Conservation (phyloP, 2,888 invertebrate genomes). For the Stenoptilia bipunctidactyla region DNA sequence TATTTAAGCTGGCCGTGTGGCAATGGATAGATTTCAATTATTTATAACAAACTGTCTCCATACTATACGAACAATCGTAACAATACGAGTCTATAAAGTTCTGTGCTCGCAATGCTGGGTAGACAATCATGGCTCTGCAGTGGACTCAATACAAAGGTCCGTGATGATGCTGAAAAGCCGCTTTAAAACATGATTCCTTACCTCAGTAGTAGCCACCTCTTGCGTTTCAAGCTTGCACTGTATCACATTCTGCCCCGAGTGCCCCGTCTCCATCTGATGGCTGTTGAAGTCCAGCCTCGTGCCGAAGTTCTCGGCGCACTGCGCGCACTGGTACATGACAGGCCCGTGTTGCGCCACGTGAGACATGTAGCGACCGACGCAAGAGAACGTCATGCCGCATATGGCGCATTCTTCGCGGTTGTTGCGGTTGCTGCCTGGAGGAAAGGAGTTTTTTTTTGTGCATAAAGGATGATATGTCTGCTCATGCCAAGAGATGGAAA, state of each 20-base stretch:
- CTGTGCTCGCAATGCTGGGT: no score
- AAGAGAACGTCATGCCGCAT: slow-evolving; percentile 56
- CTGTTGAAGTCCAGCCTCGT: slow-evolving; percentile 58
- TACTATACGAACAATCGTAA: no score
- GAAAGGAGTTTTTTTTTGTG: not conserved
- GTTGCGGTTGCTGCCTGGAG: slow-evolving; percentile 39
- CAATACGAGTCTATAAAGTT: no score
- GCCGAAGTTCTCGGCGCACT: slow-evolving; percentile 58
- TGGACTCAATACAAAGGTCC: no score
- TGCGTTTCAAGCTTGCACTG: slow-evolving; percentile 8
- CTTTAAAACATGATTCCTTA: not conserved
- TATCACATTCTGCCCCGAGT: slow-evolving; percentile 54
- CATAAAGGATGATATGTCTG: no score
- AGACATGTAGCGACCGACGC: slow-evolving; percentile 60
- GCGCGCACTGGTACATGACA: slow-evolving; percentile 70
- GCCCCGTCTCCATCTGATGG: slow-evolving; percentile 67
- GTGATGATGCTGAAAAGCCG: no score
- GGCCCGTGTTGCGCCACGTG: slow-evolving; percentile 75
- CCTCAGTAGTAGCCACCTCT: not conserved
- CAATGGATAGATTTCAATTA: no score
- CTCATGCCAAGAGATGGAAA: no score
- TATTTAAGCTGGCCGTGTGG: no score
- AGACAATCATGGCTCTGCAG: no score
- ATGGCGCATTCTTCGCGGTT: slow-evolving; percentile 51
- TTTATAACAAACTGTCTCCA: no score